Percentiles rank a stretch among this genome's conserved stretches.
phyloP scores from a whole-genome alignment of 2,888 invertebrate genomes.

The Idaea straminata region DNA sequence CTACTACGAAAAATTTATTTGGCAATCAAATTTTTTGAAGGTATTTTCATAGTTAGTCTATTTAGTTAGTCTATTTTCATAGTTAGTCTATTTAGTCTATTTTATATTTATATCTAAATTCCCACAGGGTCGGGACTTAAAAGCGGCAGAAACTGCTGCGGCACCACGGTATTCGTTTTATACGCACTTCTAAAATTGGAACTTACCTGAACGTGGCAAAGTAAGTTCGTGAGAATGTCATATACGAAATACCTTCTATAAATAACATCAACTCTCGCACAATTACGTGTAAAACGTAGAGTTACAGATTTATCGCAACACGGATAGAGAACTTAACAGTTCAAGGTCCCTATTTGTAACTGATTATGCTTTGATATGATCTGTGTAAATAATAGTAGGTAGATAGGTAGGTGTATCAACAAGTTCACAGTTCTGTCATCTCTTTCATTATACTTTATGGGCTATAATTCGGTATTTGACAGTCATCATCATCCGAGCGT shows the following conservation, averaged over 20 bases:
- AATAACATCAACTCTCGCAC: background rate
- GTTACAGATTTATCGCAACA: background rate
- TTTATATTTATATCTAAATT: too few relatives aligned
- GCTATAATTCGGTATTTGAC: background rate
- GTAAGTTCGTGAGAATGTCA: constrained; percentile 6
- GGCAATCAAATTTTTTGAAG: too few relatives aligned
- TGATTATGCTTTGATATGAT: background rate
- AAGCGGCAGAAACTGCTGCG: too few relatives aligned
- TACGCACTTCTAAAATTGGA: too few relatives aligned
- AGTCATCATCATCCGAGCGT: too few relatives aligned
- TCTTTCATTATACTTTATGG: background rate
- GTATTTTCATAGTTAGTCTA: too few relatives aligned
- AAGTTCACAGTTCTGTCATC: background rate
- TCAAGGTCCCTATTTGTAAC: background rate
- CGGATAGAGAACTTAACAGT: background rate
- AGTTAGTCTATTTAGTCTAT: too few relatives aligned
- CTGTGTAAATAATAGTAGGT: background rate
- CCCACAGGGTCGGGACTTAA: too few relatives aligned
- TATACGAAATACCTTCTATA: background rate
- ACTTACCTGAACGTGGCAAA: constrained; percentile 4
- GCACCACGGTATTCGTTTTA: too few relatives aligned
- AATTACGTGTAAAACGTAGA: background rate
- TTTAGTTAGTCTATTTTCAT: too few relatives aligned
- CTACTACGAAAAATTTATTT: too few relatives aligned
- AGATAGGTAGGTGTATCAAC: background rate